Conservation (phyloP, 2,797 vertebrate genomes). For the Buceros bicornis region DNA sequence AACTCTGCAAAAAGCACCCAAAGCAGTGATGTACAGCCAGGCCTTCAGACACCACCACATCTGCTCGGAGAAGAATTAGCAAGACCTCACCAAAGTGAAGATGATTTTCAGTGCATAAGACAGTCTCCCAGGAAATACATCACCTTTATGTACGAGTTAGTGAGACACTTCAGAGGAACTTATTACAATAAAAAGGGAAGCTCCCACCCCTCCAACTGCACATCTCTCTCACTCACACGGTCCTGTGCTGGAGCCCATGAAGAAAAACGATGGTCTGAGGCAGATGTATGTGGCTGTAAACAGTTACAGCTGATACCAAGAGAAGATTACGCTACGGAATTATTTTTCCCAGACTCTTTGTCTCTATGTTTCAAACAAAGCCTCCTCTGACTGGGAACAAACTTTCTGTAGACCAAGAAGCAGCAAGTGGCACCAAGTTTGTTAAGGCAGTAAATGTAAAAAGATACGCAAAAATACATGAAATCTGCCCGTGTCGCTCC, state of each 20-base stretch:
- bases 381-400: background rate
- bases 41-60: constrained; percentile 49
- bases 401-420: background rate
- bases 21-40: constrained; percentile 31
- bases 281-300: background rate
- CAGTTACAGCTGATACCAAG: background rate
- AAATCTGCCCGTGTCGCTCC: background rate
- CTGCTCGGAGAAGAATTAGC: constrained; percentile 49
- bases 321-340: background rate
- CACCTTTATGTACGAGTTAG: constrained; percentile 53
- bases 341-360: background rate
- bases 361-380: background rate
- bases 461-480: background rate
- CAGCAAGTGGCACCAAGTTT: background rate
- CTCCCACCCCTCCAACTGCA: constrained; percentile 3
- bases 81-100: constrained; percentile 1
- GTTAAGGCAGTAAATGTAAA: background rate
- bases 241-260: background rate
- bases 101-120: constrained; percentile 39
- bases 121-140: constrained; percentile 46
- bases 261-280: background rate
- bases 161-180: constrained; percentile 12
- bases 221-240: background rate
- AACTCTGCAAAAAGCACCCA: background rate
- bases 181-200: constrained; percentile 36